Evolutionary conservation across 2,113 vertebrate genomes (phyloP).

Genomic region (Rhodinocichla rosea): DNA sequence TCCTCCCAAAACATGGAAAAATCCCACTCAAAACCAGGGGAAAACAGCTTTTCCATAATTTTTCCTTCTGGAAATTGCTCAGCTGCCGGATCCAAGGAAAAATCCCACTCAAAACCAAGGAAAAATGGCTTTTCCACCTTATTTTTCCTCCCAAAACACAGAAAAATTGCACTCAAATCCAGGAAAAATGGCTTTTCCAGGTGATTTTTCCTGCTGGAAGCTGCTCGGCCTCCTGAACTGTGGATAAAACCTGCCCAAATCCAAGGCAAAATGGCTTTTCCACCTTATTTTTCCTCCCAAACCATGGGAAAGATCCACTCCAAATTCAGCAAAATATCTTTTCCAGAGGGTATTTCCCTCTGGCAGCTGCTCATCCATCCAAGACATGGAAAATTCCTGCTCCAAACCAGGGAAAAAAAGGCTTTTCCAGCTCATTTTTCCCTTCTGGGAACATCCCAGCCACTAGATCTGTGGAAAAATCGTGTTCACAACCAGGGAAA

Average conservation of each 20-base stretch:
- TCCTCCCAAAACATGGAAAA: background rate
- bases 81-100: no score
- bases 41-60: background rate
- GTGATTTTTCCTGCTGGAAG: background rate
- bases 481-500: background rate
- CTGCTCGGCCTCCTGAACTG: background rate
- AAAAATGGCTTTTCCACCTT: background rate
- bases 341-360: background rate
- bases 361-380: background rate
- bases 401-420: background rate
- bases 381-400: background rate
- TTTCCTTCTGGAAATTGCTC: background rate
- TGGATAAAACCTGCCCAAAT: background rate
- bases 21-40: background rate
- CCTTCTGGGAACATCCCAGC: background rate
- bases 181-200: background rate
- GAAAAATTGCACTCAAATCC: background rate
- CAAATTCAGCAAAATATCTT: background rate
- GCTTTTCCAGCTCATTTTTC: background rate
- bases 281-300: background rate
- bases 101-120: background rate
- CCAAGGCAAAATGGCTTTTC: background rate
- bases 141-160: background rate
- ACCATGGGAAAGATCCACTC: background rate
- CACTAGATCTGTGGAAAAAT: background rate